Base-by-base conservation (phyloP, 1,140 invertebrate genomes). In the Lithobius niger region DNA sequence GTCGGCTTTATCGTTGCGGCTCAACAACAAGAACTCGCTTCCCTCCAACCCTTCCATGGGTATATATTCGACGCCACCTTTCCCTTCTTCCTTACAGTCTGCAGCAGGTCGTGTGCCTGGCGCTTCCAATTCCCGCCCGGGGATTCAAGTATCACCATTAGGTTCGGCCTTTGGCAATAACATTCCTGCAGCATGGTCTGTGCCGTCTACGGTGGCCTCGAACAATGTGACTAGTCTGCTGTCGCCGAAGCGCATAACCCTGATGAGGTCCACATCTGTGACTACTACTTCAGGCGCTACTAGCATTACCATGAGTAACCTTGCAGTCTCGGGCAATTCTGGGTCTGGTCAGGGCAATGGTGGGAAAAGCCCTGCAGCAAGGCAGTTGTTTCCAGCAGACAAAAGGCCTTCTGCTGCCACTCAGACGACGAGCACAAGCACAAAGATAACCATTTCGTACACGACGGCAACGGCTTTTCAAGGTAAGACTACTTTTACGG, bases 401-500 rank as follows among this genome's bases (percentile, higher is more conserved):
- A 65, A 62, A 44, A 56, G 28, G 15, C 16, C 43, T 28, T 3
- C 21, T 18, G 28, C 36, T 50, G 31, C 44, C 22, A 28, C 57
- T 25, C 36, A 68, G 2, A 60, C 61, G 22, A 58, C 67, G 15
- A 66, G 64, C 24, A 70, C 71, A 3, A 73, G 69, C 57, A 77
- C 74, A n/a, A 77, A 77, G 60, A 77, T 76, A 45, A 82, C 77
- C 22, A 78, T 77, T 73, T 78, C 77, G 1, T 79, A 81, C 59
- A 78, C 79, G 18, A 75, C 72, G 55, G 77, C 77, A 47, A 49
- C 49, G 40, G 54, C 57, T 21, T 44, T 53, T 36, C 56, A 54
- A 28, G 48, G 56, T n/a, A 60, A 60, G 48, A 42, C 55, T 36
- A 16, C 56, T 2, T 54, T 58, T 21, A 56, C 57, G 27, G 78